Evolutionary conservation across 2,797 vertebrate genomes (phyloP), one percentile per base, ranked within the genome.

Genomic region (Adrianichthys oophorus): DNA sequence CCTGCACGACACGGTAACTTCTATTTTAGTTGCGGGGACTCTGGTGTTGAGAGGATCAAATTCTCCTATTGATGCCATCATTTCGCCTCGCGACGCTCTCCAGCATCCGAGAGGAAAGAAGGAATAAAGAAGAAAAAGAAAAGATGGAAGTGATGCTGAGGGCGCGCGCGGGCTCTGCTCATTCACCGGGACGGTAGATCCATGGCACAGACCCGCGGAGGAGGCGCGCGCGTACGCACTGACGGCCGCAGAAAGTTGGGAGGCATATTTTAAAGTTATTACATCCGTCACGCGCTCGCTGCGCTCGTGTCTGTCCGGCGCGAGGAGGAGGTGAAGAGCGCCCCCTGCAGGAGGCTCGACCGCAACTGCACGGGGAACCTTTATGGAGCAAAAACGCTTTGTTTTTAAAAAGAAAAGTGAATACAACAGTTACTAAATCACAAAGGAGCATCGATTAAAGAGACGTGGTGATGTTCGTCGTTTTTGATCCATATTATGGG

Each of bases 11-110:
- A 96, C 95, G 52, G 93, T 95, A 85, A 97, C 93, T 90, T 97
- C 95, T 86, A 96, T 95, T 84, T 97, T 97, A 86, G 95, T 96
- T 85, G 94, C 95, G 40, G 95, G 95, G 76, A 95, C 94, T 82
- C 88, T 93, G 82, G 91, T 92, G 85, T 94, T 76, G 65, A 93
- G 90, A 76, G 94, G 92, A 56, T 96, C 94, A 70, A 95, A 92
- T 63, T 93, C 90, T 80, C 94, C 94, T 71, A 94, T 92, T 79
- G 95, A 92, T 84, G 95, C 95, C 95, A 97, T 96, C 91, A 90
- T 90, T 74, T 68, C 78, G 65, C 51, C 74, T 56, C 69, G 17
- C 62, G 52, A 70, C 67, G 50, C 71, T 57, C 37, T 62, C 21
- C 59, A 71, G 69, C 66, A 72, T 78, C 79, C 65, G 48, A 62